phyloP scores from a whole-genome alignment of 2,113 vertebrate species.

The Fregata magnificens region DNA sequence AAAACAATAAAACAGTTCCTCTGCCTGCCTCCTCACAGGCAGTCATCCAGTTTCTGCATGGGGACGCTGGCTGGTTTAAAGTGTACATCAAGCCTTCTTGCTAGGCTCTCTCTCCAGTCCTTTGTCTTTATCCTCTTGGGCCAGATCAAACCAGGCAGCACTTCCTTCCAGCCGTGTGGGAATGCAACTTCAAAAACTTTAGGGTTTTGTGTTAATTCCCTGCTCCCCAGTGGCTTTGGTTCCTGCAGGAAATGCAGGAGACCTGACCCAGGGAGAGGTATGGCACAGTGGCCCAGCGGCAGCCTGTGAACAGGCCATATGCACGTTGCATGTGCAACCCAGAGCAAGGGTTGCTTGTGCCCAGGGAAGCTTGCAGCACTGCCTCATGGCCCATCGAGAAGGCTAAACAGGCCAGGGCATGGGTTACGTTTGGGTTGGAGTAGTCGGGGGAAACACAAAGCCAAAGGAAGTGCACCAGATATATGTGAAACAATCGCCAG shows the following conservation, averaged over 20 bases:
- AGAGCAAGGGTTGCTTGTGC: neutral
- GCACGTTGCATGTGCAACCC: neutral
- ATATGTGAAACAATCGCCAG: neutral
- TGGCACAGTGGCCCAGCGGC: neutral
- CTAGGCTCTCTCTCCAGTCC: neutral
- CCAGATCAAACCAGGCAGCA: neutral
- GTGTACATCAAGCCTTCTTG: neutral
- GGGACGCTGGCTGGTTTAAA: neutral
- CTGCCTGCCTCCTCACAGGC: neutral
- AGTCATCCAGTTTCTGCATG: neutral
- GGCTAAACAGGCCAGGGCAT: neutral
- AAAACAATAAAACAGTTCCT: neutral
- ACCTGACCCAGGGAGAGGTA: neutral
- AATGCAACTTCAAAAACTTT: conserved; percentile 4
- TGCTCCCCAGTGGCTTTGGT: neutral
- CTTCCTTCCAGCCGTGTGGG: neutral
- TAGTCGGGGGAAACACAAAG: neutral
- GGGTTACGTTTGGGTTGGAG: neutral
- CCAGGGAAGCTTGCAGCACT: neutral
- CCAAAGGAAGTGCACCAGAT: neutral
- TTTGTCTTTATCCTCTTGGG: conserved; percentile 18
- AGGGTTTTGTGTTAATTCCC: neutral
- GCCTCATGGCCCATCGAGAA: neutral
- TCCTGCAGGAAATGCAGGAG: neutral
- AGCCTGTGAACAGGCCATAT: neutral